Percentiles rank a stretch among this genome's conserved stretches.
These are phyloP conservation scores for Mirounga angustirostris DNA, from an alignment of 2,113 vertebrate genomes.

Conservation along the genomic window DNA sequence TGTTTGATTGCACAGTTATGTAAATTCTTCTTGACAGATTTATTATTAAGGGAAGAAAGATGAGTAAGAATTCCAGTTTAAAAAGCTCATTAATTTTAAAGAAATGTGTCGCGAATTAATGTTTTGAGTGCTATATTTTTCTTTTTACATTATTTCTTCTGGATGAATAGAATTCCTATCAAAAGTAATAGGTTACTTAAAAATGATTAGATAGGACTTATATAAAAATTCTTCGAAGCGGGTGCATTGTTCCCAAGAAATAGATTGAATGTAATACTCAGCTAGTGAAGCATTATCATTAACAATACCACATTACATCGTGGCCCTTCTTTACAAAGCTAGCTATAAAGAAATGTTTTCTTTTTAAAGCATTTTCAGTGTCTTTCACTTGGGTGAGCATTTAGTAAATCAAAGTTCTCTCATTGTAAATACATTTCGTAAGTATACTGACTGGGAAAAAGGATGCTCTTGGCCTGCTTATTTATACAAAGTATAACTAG, in stretches of 20 bases:
- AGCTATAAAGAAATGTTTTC: constrained; percentile 20
- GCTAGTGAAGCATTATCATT: background rate
- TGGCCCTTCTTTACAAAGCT: constrained; percentile 38
- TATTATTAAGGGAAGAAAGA: constrained; percentile 46
- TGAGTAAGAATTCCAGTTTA: background rate
- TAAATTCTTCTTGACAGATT: constrained; percentile 60
- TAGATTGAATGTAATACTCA: background rate
- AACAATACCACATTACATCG: background rate
- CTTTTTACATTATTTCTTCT: constrained; percentile 48
- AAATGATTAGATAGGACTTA: constrained; percentile 19
- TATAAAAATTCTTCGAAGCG: background rate
- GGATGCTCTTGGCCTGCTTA: constrained; percentile 32
- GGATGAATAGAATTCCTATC: constrained; percentile 60
- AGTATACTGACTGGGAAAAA: background rate
- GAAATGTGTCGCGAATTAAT: constrained; percentile 27
- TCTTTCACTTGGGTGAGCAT: constrained; percentile 44
- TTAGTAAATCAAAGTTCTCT: constrained; percentile 32
- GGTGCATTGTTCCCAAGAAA: background rate
- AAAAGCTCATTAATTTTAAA: constrained; percentile 71
- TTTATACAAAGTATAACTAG: background rate
- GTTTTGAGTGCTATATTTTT: background rate
- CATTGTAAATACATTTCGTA: background rate
- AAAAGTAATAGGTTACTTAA: constrained; percentile 61
- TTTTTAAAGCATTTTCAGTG: constrained; percentile 16
- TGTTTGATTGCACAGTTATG: constrained; percentile 44